These are phyloP conservation scores for Anadara kagoshimensis DNA, from an alignment of 1,140 invertebrate species.

Conservation along the genomic window DNA sequence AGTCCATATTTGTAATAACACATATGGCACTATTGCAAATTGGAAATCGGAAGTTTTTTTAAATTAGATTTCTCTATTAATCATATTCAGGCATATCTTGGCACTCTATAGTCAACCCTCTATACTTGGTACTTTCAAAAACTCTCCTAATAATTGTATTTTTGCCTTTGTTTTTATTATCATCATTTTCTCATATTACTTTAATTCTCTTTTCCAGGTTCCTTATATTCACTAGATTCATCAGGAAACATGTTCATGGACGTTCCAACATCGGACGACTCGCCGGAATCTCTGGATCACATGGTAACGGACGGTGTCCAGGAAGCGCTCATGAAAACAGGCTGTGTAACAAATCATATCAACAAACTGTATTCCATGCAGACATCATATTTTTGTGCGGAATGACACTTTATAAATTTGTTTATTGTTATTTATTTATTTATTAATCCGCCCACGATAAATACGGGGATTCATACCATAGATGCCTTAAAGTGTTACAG, in stretches of 20 bases:
- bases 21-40: too few relatives aligned
- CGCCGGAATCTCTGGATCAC: slow-evolving; percentile 30
- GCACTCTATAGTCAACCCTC: too few relatives aligned
- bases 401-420: slow-evolving; percentile 19
- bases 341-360: slow-evolving; percentile 85
- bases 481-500: too few relatives aligned
- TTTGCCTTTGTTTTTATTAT: too few relatives aligned
- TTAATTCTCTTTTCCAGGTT: slow-evolving; percentile 16
- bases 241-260: slow-evolving; percentile 37
- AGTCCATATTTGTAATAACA: too few relatives aligned
- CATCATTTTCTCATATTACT: too few relatives aligned
- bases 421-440: not conserved
- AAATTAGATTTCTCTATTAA: too few relatives aligned
- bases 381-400: slow-evolving; percentile 61
- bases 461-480: not conserved
- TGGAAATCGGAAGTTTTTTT: too few relatives aligned
- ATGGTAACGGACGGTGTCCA: slow-evolving; percentile 10
- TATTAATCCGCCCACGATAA: not conserved
- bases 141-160: too few relatives aligned
- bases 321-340: slow-evolving; percentile 13
- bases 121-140: too few relatives aligned
- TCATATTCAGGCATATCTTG: too few relatives aligned
- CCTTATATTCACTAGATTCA: slow-evolving; percentile 35
- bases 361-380: slow-evolving; percentile 97
- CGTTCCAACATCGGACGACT: slow-evolving; percentile 41